Evolutionary conservation across 2,113 vertebrate genomes (phyloP).

Genomic region (Cryptotis parvus): DNA sequence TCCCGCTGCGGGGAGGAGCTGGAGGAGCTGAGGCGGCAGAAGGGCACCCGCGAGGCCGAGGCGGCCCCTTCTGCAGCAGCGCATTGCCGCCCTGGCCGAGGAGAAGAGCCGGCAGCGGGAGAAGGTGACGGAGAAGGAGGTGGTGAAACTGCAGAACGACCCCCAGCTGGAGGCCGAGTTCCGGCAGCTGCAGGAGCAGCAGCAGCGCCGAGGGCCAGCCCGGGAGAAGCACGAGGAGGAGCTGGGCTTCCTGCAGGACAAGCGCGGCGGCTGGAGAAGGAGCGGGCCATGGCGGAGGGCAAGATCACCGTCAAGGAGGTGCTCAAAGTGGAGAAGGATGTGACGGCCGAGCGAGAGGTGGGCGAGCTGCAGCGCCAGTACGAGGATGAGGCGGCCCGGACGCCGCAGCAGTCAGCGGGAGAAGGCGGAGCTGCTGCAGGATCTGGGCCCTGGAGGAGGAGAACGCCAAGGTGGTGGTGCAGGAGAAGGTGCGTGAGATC

Average conservation of each 20-base stretch:
- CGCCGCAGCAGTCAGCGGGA: constrained; percentile 91
- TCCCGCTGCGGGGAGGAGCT: constrained; percentile 93
- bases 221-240: constrained; percentile 94
- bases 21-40: constrained; percentile 93
- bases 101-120: constrained; percentile 94
- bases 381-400: constrained; percentile 93
- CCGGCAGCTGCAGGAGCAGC: constrained; percentile 89
- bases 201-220: constrained; percentile 87
- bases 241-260: constrained; percentile 93
- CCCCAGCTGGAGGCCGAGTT: constrained; percentile 95
- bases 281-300: constrained; percentile 95
- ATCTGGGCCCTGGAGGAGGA: constrained; percentile 94
- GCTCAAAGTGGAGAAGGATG: constrained; percentile 96
- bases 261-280: constrained; percentile 93
- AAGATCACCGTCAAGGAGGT: constrained; percentile 97
- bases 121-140: constrained; percentile 94
- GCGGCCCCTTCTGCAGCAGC: constrained; percentile 90
- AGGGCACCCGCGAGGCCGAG: constrained; percentile 92
- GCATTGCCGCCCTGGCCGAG: constrained; percentile 89
- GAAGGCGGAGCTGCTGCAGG: constrained; percentile 92
- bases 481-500: constrained; percentile 97
- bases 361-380: constrained; percentile 91
- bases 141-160: constrained; percentile 96
- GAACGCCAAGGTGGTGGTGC: constrained; percentile 93
- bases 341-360: constrained; percentile 92